These are phyloP conservation scores for Catostomus latipinnis DNA, from an alignment of 2,797 vertebrate genomes.

Conservation along the genomic window DNA sequence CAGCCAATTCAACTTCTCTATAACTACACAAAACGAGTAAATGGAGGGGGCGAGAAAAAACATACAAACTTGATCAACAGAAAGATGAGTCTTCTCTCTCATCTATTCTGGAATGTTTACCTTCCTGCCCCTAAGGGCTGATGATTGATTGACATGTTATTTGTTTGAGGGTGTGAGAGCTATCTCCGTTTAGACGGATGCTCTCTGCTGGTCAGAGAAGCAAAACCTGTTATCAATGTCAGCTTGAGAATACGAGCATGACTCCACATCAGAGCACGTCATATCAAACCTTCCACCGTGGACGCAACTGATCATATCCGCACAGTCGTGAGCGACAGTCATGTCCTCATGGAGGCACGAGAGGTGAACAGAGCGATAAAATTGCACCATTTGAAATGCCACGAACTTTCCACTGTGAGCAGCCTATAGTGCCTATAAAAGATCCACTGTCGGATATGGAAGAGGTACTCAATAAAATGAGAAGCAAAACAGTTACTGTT, in stretches of 20 bases:
- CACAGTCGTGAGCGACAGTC: background rate
- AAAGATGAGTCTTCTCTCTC: constrained; percentile 9
- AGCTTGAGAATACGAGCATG: constrained; percentile 38
- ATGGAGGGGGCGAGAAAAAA: background rate
- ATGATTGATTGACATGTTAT: constrained; percentile 40
- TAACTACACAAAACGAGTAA: background rate
- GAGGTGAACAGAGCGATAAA: constrained; percentile 5
- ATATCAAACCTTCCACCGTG: background rate
- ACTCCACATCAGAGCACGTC: constrained; percentile 47
- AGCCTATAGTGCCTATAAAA: background rate
- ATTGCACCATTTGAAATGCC: background rate
- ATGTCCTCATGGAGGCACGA: background rate
- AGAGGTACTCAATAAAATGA: background rate
- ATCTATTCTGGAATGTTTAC: constrained; percentile 47
- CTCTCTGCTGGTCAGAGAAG: background rate
- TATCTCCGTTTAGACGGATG: constrained; percentile 9
- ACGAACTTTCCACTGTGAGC: constrained; percentile 8
- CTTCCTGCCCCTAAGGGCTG: constrained; percentile 15
- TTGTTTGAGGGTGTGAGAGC: constrained; percentile 31
- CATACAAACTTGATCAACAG: background rate
- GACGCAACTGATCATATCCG: background rate
- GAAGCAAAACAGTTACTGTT: background rate
- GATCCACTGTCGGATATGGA: background rate
- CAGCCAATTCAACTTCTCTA: background rate
- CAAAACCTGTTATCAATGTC: constrained; percentile 52